These are phyloP conservation scores for Zoanthus gigantus DNA, from an alignment of 92 coral and sea anemone genomes.

Conservation along the genomic window DNA sequence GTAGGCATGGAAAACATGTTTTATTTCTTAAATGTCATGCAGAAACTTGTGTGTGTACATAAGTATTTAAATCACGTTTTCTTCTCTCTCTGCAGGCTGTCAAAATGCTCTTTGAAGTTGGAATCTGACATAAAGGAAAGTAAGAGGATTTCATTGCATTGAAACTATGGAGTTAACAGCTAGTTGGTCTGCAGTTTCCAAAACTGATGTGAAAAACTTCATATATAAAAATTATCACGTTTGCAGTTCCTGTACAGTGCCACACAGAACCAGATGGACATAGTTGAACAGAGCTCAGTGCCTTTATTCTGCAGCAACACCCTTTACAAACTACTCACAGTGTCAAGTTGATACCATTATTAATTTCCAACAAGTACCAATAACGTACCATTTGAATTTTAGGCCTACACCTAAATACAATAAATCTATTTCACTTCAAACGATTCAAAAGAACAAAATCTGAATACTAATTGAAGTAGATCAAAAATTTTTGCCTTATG, in stretches of 20 bases:
- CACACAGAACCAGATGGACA: background rate
- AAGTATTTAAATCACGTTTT: background rate
- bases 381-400: too few species aligned
- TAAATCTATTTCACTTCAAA: too few species aligned
- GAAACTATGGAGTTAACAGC: background rate
- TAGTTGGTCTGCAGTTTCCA: background rate
- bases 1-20: too few species aligned
- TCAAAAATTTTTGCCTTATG: too few species aligned
- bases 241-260: background rate
- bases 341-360: background rate
- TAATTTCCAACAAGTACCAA: background rate
- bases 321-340: background rate
- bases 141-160: background rate
- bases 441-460: too few species aligned
- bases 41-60: background rate
- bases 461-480: too few species aligned
- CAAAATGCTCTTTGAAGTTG: conserved; percentile 97
- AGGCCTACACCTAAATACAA: too few species aligned
- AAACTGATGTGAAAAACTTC: background rate
- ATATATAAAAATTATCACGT: background rate
- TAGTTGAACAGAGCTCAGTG: background rate
- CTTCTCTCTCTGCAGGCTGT: conserved; percentile 73
- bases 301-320: background rate
- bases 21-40: too few species aligned
- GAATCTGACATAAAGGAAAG: conserved; percentile 55